Evolutionary conservation across 2,113 vertebrate species (phyloP), one percentile per base, ranked within the genome.

Genomic region (Eulacestoma nigropectus): DNA sequence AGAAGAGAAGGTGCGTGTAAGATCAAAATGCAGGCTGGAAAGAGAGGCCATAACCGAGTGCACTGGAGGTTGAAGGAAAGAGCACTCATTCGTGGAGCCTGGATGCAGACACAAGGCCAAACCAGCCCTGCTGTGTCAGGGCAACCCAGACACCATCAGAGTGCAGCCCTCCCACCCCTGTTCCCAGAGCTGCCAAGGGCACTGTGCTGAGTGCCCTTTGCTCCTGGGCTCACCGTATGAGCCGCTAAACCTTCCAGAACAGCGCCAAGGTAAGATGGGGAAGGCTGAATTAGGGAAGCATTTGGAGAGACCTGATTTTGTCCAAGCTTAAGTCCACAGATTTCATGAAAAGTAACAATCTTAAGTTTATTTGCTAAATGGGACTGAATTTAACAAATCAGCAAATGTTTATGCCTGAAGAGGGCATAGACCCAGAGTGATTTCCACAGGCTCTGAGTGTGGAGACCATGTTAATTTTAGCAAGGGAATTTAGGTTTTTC

Each of bases 111-210:
- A 56, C 6, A 17, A 57, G 10, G 41, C 32, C 49, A 52, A 76
- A 59, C 10, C 79, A 75, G 46, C 64, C 37, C 56, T 46, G 56
- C 56, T 41, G 56, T 67, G 65, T 49, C 83, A 53, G 59, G 62
- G 37, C 84, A 64, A 12, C n/a, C 16, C 0, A 0, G 29, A 10
- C 76, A 41, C 19, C 0, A 1, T 2, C 21, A 11, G 50, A 1
- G 27, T 4, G 13, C 32, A 10, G 63, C 35, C 23, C 64, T 32
- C 35, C 46, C 4, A 3, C 4, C 42, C 7, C 41, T 15, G 0
- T 7, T 69, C 26, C 33, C 84, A 39, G 81, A 0, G 1, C 50
- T 60, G 64, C 9, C 16, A 44, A 12, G 64, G 53, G 60, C 2
- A 1, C 81, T 41, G 59, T 8, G 67, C 70, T 8, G 16, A 47